A percentile compares a stretch with the other conserved stretches of the same genome.
Evolutionary conservation across 2,888 invertebrate genomes (phyloP).

Genomic region (Anoplius nigerrimus): DNA sequence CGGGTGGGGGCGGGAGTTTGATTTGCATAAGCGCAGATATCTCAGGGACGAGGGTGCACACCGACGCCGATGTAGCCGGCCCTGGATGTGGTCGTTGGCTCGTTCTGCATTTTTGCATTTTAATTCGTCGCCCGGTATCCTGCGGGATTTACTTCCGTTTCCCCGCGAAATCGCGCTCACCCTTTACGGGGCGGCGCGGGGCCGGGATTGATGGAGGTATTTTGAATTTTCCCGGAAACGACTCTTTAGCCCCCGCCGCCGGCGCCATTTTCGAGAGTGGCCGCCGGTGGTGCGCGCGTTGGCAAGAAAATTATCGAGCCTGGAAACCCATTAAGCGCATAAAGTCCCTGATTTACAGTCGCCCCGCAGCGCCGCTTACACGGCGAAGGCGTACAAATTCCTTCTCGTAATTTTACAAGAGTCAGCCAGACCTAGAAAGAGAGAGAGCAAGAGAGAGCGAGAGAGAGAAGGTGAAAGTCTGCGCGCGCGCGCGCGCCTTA

Average conservation of each 20-base stretch:
- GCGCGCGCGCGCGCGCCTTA: conserved; percentile 6
- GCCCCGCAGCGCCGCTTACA: too few species aligned
- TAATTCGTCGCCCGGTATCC: conserved; percentile 24
- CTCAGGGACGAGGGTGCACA: conserved; percentile 14
- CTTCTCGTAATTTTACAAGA: background rate
- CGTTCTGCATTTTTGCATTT: conserved; percentile 43
- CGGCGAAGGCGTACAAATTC: too few species aligned
- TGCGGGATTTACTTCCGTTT: conserved; percentile 24
- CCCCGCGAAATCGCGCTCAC: conserved; percentile 6
- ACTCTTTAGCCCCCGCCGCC: conserved; percentile 14
- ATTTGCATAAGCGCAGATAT: conserved; percentile 46
- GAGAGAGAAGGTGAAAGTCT: background rate
- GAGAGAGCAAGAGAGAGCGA: conserved; percentile 10
- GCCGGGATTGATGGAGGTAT: conserved; percentile 21
- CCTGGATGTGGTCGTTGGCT: conserved; percentile 18
- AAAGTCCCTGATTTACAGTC: too few species aligned
- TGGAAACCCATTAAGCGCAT: too few species aligned
- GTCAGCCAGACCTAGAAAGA: background rate
- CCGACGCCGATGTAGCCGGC: background rate
- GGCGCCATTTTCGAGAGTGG: conserved; percentile 13
- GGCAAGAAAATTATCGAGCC: too few species aligned
- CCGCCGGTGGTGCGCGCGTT: too few species aligned
- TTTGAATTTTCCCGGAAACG: conserved; percentile 19
- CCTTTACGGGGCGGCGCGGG: background rate
- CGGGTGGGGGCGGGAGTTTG: background rate